A percentile compares a stretch with the other conserved stretches of the same genome.
These are phyloP conservation scores for Labeo catla DNA, from an alignment of 2,113 vertebrate species.

Conservation along the genomic window DNA sequence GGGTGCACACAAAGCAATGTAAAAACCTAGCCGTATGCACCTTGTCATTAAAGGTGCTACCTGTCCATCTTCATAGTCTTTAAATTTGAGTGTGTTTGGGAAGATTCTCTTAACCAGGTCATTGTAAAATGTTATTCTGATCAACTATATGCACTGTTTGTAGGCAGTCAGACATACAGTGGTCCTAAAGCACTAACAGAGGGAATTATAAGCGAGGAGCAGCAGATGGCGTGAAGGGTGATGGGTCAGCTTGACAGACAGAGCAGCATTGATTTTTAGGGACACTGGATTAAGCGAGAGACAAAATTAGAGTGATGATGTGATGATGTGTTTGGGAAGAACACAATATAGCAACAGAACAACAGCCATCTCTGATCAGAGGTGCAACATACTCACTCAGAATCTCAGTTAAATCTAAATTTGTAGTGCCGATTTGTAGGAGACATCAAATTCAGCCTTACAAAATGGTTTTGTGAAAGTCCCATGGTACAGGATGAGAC, in stretches of 20 bases:
- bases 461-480: not conserved
- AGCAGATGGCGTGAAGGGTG: constrained; percentile 47
- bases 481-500: not conserved
- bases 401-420: not conserved
- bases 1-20: not conserved
- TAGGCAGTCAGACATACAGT: not conserved
- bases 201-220: constrained; percentile 15
- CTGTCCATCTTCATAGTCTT: not conserved
- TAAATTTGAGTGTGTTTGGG: not conserved
- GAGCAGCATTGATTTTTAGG: constrained; percentile 37
- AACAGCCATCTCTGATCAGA: not conserved
- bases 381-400: not conserved
- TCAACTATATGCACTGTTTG: not conserved
- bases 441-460: not conserved
- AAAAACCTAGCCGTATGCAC: not conserved
- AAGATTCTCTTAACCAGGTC: not conserved
- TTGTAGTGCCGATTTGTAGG: not conserved
- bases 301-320: constrained; percentile 20
- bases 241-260: constrained; percentile 20
- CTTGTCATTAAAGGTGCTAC: not conserved
- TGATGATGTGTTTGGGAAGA: not conserved
- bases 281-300: constrained; percentile 23
- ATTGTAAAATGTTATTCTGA: not conserved
- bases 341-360: not conserved
- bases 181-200: not conserved